phyloP scores from a whole-genome alignment of 2,888 invertebrate genomes.

The Tanytarsus gracilentus region DNA sequence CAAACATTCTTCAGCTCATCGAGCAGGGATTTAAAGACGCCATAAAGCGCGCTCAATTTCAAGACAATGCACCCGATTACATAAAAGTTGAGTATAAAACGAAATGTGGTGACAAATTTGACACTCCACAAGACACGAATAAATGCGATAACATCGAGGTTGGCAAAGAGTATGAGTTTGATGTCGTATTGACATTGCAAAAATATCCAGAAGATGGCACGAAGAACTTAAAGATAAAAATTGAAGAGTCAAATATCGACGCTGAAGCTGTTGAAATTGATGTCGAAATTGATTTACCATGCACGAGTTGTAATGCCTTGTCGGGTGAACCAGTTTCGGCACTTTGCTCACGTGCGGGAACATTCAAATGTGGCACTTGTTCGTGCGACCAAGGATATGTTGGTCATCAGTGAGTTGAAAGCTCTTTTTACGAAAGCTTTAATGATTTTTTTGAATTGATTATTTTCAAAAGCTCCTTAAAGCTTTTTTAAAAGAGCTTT shows the following conservation, averaged over 20 bases:
- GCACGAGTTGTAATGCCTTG: slow-evolving; percentile 48
- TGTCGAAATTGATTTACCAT: slow-evolving; percentile 65
- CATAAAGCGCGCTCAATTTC: slow-evolving; percentile 55
- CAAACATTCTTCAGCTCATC: slow-evolving; percentile 77
- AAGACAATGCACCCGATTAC: slow-evolving; percentile 51
- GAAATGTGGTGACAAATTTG: slow-evolving; percentile 54
- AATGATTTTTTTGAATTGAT: slow-evolving; percentile 1
- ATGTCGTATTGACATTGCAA: slow-evolving; percentile 51
- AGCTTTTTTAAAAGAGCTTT: not conserved
- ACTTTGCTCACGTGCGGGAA: slow-evolving; percentile 48
- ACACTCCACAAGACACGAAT: slow-evolving; percentile 44
- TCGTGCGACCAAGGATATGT: slow-evolving; percentile 53
- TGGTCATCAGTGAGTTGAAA: slow-evolving; percentile 33
- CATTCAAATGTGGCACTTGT: slow-evolving; percentile 56
- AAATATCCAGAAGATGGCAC: slow-evolving; percentile 47
- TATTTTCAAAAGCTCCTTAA: not conserved
- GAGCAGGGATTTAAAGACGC: slow-evolving; percentile 70
- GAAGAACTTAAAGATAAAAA: slow-evolving; percentile 48
- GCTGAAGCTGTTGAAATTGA: slow-evolving; percentile 60
- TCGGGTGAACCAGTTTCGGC: slow-evolving; percentile 38
- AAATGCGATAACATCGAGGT: slow-evolving; percentile 54
- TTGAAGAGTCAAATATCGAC: slow-evolving; percentile 68
- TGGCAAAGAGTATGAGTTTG: slow-evolving; percentile 55
- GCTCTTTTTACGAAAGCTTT: not conserved
- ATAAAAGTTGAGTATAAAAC: slow-evolving; percentile 61